These are phyloP conservation scores for Micropoecilia bifurca DNA, from an alignment of 2,797 vertebrate genomes.

Conservation along the genomic window DNA sequence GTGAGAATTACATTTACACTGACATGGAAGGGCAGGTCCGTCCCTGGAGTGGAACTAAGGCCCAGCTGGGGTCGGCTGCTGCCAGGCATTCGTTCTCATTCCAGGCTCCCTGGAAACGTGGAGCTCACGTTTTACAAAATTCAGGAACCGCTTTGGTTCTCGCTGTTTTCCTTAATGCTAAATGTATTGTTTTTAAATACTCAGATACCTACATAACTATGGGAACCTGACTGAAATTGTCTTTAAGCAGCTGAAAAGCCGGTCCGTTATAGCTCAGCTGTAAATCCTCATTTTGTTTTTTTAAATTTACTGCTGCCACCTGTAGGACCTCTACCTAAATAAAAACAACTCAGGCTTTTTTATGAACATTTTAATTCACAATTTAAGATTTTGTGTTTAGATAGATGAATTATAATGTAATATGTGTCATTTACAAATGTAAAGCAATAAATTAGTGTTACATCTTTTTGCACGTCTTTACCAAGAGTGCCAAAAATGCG, in stretches of 20 bases:
- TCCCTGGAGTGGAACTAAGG: slow-evolving; percentile 68
- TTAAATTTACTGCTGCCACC: not conserved
- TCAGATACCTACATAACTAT: not conserved
- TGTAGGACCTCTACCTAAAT: not conserved
- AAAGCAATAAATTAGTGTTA: not conserved
- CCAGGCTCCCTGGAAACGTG: slow-evolving; percentile 48
- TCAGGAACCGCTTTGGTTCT: slow-evolving; percentile 10
- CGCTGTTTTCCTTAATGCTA: slow-evolving; percentile 6
- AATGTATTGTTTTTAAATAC: not conserved
- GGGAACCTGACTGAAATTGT: not conserved
- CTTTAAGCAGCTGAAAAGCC: not conserved
- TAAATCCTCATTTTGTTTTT: not conserved
- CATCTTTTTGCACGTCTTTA: not conserved
- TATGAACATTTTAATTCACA: not conserved
- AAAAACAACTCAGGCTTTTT: not conserved
- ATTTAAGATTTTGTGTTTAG: not conserved
- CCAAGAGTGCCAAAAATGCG: not conserved
- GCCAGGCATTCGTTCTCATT: slow-evolving; percentile 61
- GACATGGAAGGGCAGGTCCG: slow-evolving; percentile 64
- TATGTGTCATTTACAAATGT: not conserved
- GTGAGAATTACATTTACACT: slow-evolving; percentile 77
- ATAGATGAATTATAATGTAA: not conserved
- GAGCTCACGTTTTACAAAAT: slow-evolving; percentile 36
- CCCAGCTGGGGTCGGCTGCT: slow-evolving; percentile 44
- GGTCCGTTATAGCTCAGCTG: not conserved